A percentile compares a stretch with the other conserved stretches of the same genome.
phyloP scores from a whole-genome alignment of 2,888 invertebrate genomes.

The Bimastos eiseni region DNA sequence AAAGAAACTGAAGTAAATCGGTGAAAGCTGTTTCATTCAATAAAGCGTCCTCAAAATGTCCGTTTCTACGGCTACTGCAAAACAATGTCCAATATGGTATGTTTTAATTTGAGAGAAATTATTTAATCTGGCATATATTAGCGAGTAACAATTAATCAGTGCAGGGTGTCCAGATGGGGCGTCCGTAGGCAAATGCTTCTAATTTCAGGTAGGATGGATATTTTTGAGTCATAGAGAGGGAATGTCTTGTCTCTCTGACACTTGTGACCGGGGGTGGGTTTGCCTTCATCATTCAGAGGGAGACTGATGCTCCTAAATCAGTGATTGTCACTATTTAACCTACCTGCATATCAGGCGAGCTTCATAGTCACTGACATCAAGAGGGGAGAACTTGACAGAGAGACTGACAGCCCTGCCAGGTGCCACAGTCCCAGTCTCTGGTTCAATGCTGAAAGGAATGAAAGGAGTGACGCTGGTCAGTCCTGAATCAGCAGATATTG shows the following conservation, averaged over 20 bases:
- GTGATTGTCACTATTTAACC: constrained; percentile 37
- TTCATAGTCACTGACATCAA: constrained; percentile 60
- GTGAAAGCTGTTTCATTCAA: background rate
- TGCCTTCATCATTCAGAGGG: no score
- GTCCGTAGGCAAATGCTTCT: no score
- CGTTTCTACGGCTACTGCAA: background rate
- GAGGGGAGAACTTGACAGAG: constrained; percentile 58
- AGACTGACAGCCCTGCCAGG: constrained; percentile 55
- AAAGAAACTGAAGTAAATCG: background rate
- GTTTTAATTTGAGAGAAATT: background rate
- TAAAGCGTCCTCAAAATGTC: background rate
- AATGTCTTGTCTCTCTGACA: no score
- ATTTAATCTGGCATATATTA: background rate
- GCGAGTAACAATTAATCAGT: background rate
- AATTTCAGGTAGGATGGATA: no score
- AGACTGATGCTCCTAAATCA: no score
- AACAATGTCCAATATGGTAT: background rate
- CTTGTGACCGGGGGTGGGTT: no score
- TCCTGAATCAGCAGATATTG: constrained; percentile 33
- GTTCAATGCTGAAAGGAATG: constrained; percentile 61
- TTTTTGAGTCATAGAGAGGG: no score
- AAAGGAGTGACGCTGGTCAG: constrained; percentile 49
- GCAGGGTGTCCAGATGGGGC: no score
- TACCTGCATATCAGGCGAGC: constrained; percentile 60
- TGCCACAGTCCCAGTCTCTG: constrained; percentile 55